Conservation (phyloP, 2,797 vertebrate genomes). For the Falco columbarius region DNA sequence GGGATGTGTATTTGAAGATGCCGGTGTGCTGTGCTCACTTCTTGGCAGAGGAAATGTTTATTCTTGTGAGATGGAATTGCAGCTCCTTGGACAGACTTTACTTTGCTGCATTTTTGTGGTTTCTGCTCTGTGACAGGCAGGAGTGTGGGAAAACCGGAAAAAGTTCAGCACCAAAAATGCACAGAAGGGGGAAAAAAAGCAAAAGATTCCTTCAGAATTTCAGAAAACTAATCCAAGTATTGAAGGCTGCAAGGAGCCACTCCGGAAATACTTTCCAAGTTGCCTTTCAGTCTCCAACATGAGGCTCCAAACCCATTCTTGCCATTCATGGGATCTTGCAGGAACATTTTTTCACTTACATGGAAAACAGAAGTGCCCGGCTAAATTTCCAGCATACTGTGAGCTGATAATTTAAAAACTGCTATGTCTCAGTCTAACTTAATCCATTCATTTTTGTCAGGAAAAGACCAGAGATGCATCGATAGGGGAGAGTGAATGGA, state of each 20-base stretch:
- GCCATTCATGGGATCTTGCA: constrained; percentile 56
- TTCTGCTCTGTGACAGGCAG: constrained; percentile 92
- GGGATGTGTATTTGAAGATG: constrained; percentile 56
- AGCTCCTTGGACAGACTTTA: constrained; percentile 87
- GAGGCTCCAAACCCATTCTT: constrained; percentile 67
- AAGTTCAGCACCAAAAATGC: constrained; percentile 89
- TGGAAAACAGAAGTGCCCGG: constrained; percentile 32
- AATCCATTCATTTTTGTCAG: neutral
- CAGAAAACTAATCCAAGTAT: constrained; percentile 79
- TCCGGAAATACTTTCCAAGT: constrained; percentile 81
- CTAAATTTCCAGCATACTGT: neutral
- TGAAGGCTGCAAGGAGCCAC: constrained; percentile 78
- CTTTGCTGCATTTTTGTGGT: constrained; percentile 95
- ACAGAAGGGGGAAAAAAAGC: constrained; percentile 83
- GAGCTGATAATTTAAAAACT: neutral
- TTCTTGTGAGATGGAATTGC: constrained; percentile 90
- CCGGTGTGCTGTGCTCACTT: constrained; percentile 76
- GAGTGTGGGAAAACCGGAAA: constrained; percentile 99
- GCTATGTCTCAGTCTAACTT: neutral
- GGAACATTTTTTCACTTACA: constrained; percentile 58
- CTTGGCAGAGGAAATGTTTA: constrained; percentile 87
- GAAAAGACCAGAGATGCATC: neutral
- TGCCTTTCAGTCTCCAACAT: constrained; percentile 73
- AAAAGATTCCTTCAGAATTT: constrained; percentile 80
- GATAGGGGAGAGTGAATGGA: neutral